Percentiles rank a stretch among this genome's conserved stretches.
Evolutionary conservation across 2,888 invertebrate genomes (phyloP).

Genomic region (Alcis repandata): DNA sequence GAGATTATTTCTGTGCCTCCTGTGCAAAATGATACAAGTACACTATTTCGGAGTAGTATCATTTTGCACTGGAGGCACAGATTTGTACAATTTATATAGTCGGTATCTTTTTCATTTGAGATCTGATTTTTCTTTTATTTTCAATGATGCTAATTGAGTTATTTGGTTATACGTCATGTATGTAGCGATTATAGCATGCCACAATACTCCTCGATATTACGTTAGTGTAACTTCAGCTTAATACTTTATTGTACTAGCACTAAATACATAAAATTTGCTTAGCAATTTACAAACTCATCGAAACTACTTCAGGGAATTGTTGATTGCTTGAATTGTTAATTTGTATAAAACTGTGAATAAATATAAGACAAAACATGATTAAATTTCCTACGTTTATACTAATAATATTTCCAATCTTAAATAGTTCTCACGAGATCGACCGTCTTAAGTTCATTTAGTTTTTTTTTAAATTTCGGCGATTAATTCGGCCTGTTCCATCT

Average conservation of each 20-base stretch:
- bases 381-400: conserved; percentile 3
- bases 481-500: no score
- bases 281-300: conserved; percentile 21
- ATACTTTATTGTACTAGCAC: conserved; percentile 34
- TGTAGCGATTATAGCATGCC: no score
- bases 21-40: no score
- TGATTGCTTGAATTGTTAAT: no score
- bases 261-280: conserved; percentile 32
- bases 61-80: no score
- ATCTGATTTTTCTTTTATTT: no score
- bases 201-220: background rate
- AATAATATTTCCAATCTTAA: background rate
- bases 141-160: no score
- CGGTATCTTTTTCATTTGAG: no score
- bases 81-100: no score
- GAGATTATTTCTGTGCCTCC: no score
- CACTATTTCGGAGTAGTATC: no score
- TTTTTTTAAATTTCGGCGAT: background rate
- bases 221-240: conserved; percentile 11
- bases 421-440: conserved; percentile 2
- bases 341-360: conserved; percentile 20
- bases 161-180: no score
- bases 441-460: background rate
- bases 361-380: conserved; percentile 14
- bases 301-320: conserved; percentile 11